Conservation (phyloP, 1,140 invertebrate genomes). For the Drosophila pruinosa region DNA sequence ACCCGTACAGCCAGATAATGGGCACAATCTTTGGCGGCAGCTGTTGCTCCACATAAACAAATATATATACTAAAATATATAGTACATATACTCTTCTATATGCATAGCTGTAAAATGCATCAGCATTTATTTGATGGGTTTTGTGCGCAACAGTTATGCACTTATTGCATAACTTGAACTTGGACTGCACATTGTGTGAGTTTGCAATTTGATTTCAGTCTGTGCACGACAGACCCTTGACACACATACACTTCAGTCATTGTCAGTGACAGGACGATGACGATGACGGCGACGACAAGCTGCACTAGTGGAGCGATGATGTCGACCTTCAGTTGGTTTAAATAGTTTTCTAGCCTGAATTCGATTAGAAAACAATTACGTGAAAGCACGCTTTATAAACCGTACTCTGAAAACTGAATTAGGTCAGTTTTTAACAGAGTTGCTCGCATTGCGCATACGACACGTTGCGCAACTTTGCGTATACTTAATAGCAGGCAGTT, state of each 20-base stretch:
- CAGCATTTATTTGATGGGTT: neutral
- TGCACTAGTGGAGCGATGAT: neutral
- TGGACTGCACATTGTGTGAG: conserved; percentile 1
- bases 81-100: too few species aligned
- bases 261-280: conserved; percentile 29
- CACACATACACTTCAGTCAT: conserved; percentile 42
- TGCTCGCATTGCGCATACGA: conserved; percentile 31
- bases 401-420: conserved; percentile 40
- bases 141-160: conserved; percentile 55
- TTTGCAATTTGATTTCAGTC: conserved; percentile 14
- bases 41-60: conserved; percentile 27
- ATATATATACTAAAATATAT: neutral
- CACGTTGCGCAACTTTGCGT: conserved; percentile 19
- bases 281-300: neutral
- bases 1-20: conserved; percentile 21
- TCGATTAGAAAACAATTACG: conserved; percentile 29
- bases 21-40: conserved; percentile 19
- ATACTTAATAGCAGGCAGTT: conserved; percentile 2
- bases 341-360: conserved; percentile 30
- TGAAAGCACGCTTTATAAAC: neutral
- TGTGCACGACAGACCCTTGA: conserved; percentile 8
- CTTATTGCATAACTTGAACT: conserved; percentile 58
- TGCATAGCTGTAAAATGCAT: too few species aligned
- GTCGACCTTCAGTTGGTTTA: conserved; percentile 47
- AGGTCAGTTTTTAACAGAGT: conserved; percentile 46